A percentile compares a stretch with the other conserved stretches of the same genome.
Conservation (phyloP, 1,140 invertebrate genomes). For the Hirudo medicinalis region DNA sequence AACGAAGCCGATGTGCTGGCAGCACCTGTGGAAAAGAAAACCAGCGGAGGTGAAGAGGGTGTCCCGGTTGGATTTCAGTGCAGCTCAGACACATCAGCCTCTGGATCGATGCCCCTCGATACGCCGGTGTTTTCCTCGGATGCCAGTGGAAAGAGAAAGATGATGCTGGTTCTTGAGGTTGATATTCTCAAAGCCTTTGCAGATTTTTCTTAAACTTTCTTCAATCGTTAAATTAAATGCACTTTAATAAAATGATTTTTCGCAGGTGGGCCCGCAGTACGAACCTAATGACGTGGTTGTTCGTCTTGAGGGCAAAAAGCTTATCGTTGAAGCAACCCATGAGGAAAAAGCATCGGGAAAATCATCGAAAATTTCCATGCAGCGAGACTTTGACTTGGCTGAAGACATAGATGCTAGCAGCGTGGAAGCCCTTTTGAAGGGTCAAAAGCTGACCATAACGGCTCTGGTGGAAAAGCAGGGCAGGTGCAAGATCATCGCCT, state of each 20-base stretch:
- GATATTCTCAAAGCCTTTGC: neutral
- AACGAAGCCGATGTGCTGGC: neutral
- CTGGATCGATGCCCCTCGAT: constrained; percentile 13
- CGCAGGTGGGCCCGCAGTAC: constrained; percentile 17
- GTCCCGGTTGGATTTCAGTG: neutral
- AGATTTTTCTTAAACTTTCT: neutral
- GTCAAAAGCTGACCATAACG: constrained; percentile 9
- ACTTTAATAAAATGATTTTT: neutral
- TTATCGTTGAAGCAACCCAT: constrained; percentile 21
- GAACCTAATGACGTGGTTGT: constrained; percentile 21
- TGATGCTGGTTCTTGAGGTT: constrained; percentile 15
- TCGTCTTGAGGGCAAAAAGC: constrained; percentile 17
- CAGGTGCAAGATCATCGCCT: neutral
- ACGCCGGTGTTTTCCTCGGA: constrained; percentile 14
- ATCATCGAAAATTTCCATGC: constrained; percentile 21
- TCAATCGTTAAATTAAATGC: neutral
- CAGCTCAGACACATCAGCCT: neutral
- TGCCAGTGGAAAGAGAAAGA: neutral
- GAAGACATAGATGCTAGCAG: constrained; percentile 20
- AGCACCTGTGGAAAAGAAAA: neutral
- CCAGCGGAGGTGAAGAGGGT: too few species aligned
- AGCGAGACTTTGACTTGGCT: constrained; percentile 20
- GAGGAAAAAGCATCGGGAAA: constrained; percentile 17
- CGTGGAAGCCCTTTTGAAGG: constrained; percentile 16
- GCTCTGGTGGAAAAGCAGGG: constrained; percentile 3